These are phyloP conservation scores for Hippolais icterina DNA, from an alignment of 2,113 vertebrate species.

Conservation along the genomic window DNA sequence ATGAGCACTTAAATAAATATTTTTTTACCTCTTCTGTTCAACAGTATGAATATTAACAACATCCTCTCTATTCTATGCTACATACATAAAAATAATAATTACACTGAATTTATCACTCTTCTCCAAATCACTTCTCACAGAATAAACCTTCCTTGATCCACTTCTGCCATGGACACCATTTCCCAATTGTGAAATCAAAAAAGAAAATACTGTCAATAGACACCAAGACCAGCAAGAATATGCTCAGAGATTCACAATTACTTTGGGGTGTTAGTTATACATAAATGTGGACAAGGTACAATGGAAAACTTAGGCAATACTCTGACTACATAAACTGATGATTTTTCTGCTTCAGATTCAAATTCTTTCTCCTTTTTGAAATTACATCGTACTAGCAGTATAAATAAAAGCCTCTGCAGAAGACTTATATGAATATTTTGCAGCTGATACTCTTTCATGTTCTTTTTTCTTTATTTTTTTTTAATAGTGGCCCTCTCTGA, in stretches of 20 bases:
- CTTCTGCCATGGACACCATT: not conserved
- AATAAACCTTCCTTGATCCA: not conserved
- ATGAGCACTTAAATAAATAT: not conserved
- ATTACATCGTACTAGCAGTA: not conserved
- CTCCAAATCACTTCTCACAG: not conserved
- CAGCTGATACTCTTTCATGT: not conserved
- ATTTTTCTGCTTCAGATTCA: not conserved
- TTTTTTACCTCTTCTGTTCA: not conserved
- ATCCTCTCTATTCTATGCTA: not conserved
- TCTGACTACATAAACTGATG: not conserved
- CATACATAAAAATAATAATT: not conserved
- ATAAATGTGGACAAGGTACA: not conserved
- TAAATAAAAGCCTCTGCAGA: not conserved
- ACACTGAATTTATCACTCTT: not conserved
- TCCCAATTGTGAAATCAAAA: not conserved
- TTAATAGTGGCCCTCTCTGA: not conserved
- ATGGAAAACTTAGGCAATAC: not conserved
- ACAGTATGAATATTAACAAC: not conserved
- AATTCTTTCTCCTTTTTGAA: not conserved
- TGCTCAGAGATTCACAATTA: not conserved
- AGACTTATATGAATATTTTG: not conserved
- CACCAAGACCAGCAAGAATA: not conserved
- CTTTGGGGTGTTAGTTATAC: not conserved
- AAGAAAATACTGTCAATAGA: not conserved
- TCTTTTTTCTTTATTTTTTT: not conserved